Conservation (phyloP, 1,140 invertebrate genomes). For the Propsilocerus akamusi region DNA sequence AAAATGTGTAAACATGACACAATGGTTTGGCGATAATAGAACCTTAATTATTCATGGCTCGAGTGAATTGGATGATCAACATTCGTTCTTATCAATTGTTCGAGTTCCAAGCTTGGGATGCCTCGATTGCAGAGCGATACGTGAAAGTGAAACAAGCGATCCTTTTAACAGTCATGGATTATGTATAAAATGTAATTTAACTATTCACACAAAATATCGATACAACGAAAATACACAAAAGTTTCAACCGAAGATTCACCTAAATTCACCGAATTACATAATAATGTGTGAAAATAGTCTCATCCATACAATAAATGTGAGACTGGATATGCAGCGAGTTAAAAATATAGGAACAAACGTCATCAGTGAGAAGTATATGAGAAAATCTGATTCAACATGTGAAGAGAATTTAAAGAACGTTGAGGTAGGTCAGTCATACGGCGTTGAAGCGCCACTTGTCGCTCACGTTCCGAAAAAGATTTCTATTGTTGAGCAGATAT, state of each 20-base stretch:
- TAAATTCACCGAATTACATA: conserved; percentile 21
- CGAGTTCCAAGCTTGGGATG: conserved; percentile 25
- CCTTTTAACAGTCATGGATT: conserved; percentile 15
- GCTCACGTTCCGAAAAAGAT: background rate
- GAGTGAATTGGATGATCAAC: conserved; percentile 20
- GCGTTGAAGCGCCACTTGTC: background rate
- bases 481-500: background rate
- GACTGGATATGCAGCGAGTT: conserved; percentile 10
- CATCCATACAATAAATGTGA: conserved; percentile 22
- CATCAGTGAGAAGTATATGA: background rate
- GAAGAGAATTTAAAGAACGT: background rate
- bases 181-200: conserved; percentile 22
- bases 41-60: conserved; percentile 33
- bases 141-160: conserved; percentile 6
- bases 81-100: conserved; percentile 22
- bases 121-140: conserved; percentile 21
- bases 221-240: conserved; percentile 19
- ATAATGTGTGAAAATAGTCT: conserved; percentile 22
- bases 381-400: background rate
- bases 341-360: background rate
- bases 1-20: conserved; percentile 34
- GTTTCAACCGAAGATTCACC: conserved; percentile 19
- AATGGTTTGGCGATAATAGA: conserved; percentile 34
- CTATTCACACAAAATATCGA: conserved; percentile 24
- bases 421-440: background rate